These are phyloP conservation scores for Tokudaia muenninki DNA, from an alignment of 2,797 vertebrate genomes.

Conservation along the genomic window DNA sequence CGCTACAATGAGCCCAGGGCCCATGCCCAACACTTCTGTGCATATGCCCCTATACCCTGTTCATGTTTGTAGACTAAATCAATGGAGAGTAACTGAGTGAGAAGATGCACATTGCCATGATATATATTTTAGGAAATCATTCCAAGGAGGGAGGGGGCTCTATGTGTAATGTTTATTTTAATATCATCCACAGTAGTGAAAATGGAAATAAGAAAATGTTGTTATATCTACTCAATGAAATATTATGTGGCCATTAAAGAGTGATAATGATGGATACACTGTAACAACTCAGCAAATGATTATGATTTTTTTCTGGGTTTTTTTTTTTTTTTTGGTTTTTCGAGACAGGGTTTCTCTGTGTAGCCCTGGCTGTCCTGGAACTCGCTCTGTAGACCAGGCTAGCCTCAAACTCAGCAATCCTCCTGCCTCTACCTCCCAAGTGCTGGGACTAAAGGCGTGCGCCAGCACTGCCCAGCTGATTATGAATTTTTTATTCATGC, in stretches of 20 bases:
- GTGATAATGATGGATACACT: conserved; percentile 60
- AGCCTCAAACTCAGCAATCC: too few relatives aligned
- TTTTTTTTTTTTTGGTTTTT: too few relatives aligned
- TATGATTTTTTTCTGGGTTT: not conserved
- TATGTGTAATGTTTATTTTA: conserved; percentile 53
- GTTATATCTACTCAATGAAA: conserved; percentile 51
- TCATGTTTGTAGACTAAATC: conserved; percentile 22
- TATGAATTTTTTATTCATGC: conserved; percentile 36
- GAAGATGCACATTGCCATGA: conserved; percentile 45
- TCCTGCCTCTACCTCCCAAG: too few relatives aligned
- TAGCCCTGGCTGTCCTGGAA: too few relatives aligned
- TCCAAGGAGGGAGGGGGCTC: conserved; percentile 43
- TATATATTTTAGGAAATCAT: conserved; percentile 35
- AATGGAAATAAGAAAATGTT: conserved; percentile 67
- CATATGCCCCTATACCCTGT: not conserved
- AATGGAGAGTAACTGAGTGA: conserved; percentile 28
- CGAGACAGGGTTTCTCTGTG: too few relatives aligned
- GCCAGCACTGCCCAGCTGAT: not conserved
- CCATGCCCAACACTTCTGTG: not conserved
- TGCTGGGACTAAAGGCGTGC: too few relatives aligned
- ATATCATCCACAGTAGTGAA: conserved; percentile 59
- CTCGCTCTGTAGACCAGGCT: too few relatives aligned
- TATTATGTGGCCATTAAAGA: conserved; percentile 70
- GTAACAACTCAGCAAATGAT: conserved; percentile 52
- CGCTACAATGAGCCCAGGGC: not conserved